These are phyloP conservation scores for Tortrix viridana DNA, from an alignment of 2,888 invertebrate species.

Conservation along the genomic window DNA sequence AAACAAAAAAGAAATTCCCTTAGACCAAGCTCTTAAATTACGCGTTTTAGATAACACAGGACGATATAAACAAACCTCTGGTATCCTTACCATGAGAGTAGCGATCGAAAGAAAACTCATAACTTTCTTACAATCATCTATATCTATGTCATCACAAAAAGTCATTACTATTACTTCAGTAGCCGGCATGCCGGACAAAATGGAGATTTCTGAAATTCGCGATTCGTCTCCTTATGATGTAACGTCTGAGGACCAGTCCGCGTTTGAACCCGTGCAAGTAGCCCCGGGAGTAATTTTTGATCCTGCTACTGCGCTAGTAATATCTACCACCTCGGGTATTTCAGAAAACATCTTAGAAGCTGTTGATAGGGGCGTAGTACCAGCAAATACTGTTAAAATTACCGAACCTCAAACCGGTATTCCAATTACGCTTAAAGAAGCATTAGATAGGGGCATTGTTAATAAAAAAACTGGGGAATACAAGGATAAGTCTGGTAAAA, in stretches of 20 bases:
- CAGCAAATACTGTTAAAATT: conserved; percentile 87
- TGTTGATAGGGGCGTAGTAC: conserved; percentile 89
- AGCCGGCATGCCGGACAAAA: conserved; percentile 88
- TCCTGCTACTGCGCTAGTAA: conserved; percentile 89
- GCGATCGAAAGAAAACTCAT: conserved; percentile 88
- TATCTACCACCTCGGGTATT: conserved; percentile 88
- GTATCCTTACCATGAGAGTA: conserved; percentile 88
- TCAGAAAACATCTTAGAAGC: conserved; percentile 90
- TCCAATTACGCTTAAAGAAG: conserved; percentile 88
- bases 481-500: conserved; percentile 86
- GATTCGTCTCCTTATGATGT: conserved; percentile 50
- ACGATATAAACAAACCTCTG: conserved; percentile 85
- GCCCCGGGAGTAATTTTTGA: conserved; percentile 90
- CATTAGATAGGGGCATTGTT: conserved; percentile 89
- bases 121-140: conserved; percentile 82
- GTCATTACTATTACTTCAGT: conserved; percentile 89
- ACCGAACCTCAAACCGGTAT: conserved; percentile 88
- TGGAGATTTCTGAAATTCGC: conserved; percentile 86
- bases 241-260: conserved; percentile 64
- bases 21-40: conserved; percentile 90
- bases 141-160: conserved; percentile 81
- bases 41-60: conserved; percentile 91
- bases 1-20: conserved; percentile 87
- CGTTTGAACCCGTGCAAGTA: conserved; percentile 89
- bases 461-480: conserved; percentile 89